Percentiles rank a stretch among this genome's conserved stretches.
Evolutionary conservation across 2,113 vertebrate species (phyloP).

Genomic region (Festucalex cinctus): DNA sequence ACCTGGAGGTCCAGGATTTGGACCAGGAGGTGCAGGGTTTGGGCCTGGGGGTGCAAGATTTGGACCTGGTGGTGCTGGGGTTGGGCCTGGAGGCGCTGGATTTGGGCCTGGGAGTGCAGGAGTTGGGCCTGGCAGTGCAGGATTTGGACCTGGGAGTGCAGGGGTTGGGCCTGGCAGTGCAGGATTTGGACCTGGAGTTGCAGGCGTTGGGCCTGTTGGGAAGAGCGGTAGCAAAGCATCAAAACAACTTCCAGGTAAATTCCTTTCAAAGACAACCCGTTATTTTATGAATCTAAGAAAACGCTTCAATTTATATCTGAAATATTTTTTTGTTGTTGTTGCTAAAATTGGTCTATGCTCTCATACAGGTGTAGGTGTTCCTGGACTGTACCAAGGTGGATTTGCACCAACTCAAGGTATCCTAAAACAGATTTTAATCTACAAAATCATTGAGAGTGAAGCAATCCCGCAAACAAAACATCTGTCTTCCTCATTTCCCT

Average conservation of each 20-base stretch:
- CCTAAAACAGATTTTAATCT: neutral
- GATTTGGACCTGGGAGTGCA: constrained; percentile 27
- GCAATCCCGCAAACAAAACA: neutral
- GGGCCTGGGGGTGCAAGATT: constrained; percentile 15
- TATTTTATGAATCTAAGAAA: neutral
- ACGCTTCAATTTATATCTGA: neutral
- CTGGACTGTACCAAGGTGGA: constrained; percentile 69
- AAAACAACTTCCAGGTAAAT: constrained; percentile 68
- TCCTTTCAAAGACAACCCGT: neutral
- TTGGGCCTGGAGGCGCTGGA: constrained; percentile 32
- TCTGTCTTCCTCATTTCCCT: neutral
- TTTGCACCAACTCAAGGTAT: constrained; percentile 61
- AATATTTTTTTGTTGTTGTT: neutral
- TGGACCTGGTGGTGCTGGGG: constrained; percentile 21
- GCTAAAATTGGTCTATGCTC: neutral
- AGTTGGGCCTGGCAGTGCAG: constrained; percentile 21
- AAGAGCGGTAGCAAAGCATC: constrained; percentile 58
- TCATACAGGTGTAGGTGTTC: constrained; percentile 60
- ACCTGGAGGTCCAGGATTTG: constrained; percentile 12
- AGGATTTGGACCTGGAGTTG: constrained; percentile 25
- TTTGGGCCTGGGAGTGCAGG: constrained; percentile 33
- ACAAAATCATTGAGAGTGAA: neutral
- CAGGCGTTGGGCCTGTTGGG: constrained; percentile 33
- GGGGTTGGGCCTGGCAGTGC: constrained; percentile 34
- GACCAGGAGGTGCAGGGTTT: constrained; percentile 19